Evolutionary conservation across 1,140 invertebrate genomes (phyloP).

Genomic region (Eurytemora carolleeae): DNA sequence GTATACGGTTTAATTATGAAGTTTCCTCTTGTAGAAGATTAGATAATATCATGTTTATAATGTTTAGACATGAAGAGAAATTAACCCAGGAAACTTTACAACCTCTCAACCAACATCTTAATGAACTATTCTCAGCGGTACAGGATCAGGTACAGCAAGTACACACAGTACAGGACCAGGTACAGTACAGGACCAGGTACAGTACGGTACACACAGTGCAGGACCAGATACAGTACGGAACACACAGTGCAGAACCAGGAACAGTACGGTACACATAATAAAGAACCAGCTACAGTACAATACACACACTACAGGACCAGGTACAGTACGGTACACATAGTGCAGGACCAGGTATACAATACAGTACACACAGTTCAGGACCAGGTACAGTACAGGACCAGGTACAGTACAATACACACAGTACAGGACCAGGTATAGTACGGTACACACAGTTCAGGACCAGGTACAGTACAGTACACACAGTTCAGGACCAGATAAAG

Average conservation of each 20-base stretch:
- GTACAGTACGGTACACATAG: not conserved
- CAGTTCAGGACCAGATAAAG: not conserved
- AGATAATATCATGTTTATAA: too few species aligned
- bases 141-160: not conserved
- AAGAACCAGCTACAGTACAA: not conserved
- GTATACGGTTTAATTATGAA: too few species aligned
- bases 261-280: not conserved
- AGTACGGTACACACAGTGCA: not conserved
- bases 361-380: not conserved
- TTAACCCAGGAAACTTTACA: not conserved
- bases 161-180: not conserved
- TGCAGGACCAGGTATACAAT: too few species aligned
- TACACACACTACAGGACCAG: not conserved
- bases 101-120: not conserved
- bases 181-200: not conserved
- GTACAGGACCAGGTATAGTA: too few species aligned
- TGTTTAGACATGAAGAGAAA: not conserved
- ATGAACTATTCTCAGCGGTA: not conserved
- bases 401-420: too few species aligned
- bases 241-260: not conserved
- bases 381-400: not conserved
- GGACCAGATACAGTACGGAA: not conserved
- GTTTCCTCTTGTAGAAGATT: too few species aligned
- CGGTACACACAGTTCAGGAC: not conserved
- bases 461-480: not conserved